These are phyloP conservation scores for Caenorhabditis japonica DNA, from an alignment of 2,888 invertebrate genomes.

Conservation along the genomic window DNA sequence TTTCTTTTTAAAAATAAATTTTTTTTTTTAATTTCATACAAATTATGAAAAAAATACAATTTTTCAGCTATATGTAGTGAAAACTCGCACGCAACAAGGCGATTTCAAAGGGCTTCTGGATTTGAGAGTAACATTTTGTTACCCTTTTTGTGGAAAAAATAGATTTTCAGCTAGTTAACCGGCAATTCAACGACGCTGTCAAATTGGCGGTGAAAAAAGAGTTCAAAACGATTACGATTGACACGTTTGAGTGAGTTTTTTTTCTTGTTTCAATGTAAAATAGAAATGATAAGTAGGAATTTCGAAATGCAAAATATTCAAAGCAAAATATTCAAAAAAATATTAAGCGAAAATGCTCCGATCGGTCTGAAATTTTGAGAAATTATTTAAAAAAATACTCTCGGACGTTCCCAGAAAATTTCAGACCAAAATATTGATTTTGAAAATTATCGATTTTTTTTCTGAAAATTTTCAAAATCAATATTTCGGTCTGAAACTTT, in stretches of 20 bases:
- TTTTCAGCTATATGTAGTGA: constrained; percentile 11
- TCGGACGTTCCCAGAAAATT: too few species aligned
- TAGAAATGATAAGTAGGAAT: too few species aligned
- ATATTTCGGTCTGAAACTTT: too few species aligned
- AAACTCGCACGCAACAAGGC: constrained; percentile 14
- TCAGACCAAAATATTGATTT: too few species aligned
- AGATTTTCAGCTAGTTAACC: constrained; percentile 6
- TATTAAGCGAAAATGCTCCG: too few species aligned
- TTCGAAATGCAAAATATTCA: too few species aligned
- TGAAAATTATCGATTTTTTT: too few species aligned
- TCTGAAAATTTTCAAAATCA: too few species aligned
- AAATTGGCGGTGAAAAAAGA: not conserved
- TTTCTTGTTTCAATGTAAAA: not conserved
- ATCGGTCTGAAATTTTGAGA: too few species aligned
- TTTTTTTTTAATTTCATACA: not conserved
- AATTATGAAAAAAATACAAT: not conserved
- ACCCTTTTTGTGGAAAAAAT: too few species aligned
- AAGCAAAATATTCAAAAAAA: too few species aligned
- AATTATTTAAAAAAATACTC: too few species aligned
- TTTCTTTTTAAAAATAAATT: not conserved
- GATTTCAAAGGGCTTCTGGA: constrained; percentile 10
- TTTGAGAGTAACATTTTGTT: constrained; percentile 15
- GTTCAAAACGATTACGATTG: constrained; percentile 12
- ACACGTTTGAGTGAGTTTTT: constrained; percentile 11
- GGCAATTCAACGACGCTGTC: constrained; percentile 4